Percentiles rank a stretch among this genome's conserved stretches.
phyloP scores from a whole-genome alignment of 2,888 invertebrate genomes.

The Drosophila macrothrix region DNA sequence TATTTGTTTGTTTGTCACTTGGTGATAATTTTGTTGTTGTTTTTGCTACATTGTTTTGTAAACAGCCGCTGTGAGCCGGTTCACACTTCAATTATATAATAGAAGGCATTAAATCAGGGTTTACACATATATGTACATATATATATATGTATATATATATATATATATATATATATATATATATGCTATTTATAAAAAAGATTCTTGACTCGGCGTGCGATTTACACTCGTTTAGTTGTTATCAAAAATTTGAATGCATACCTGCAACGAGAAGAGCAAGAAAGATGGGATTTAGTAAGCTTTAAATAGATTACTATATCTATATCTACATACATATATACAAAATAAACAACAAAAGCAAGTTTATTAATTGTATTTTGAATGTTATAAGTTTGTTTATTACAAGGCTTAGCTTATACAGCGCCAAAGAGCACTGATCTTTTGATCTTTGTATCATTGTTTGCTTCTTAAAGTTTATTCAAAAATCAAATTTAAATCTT shows the following conservation, averaged over 20 bases:
- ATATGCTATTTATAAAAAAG: background rate
- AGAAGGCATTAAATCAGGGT: conserved; percentile 24
- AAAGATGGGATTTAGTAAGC: background rate
- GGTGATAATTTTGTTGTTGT: conserved; percentile 42
- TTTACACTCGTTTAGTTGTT: background rate
- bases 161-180: background rate
- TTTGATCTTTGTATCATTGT: background rate
- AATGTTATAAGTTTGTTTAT: background rate
- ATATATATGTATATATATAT: background rate
- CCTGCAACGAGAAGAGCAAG: conserved; percentile 25
- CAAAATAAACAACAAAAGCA: background rate
- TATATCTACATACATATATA: background rate
- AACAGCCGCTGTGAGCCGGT: conserved; percentile 33
- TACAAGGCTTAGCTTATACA: background rate
- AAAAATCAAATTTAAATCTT: background rate
- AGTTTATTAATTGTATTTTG: background rate
- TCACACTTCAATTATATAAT: conserved; percentile 25
- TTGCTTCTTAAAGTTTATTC: background rate
- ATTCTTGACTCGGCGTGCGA: conserved; percentile 9
- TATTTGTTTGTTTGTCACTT: conserved; percentile 44
- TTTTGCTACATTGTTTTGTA: conserved; percentile 22
- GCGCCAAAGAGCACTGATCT: background rate
- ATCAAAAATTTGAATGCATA: conserved; percentile 14
- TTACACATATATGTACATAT: background rate
- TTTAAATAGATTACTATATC: background rate